Base-by-base conservation (phyloP, 2,797 vertebrate species). In the Threskiornis aethiopicus region DNA sequence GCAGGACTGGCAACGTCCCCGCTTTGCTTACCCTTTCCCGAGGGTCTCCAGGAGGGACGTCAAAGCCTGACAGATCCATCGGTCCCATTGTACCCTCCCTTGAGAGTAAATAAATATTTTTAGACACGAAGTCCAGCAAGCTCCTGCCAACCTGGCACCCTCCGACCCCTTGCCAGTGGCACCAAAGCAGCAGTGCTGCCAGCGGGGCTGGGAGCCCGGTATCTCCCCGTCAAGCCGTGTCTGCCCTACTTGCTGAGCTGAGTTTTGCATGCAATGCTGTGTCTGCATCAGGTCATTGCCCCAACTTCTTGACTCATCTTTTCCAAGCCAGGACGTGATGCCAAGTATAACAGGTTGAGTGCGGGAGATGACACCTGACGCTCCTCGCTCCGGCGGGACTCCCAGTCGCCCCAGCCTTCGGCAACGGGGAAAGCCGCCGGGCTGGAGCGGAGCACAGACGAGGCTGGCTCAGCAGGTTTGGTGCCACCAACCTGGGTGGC, bases 201-300 rank as follows among this genome's bases (percentile, higher is more conserved):
- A 17, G 52, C 0, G 0, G 65, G 44, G 29, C 17, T 17, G 21
- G 73, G 29, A 62, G 33, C 49, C 1, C 1, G 3, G 3, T 16
- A 61, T 52, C 28, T 57, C 24, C 46, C 55, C 1, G 0, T 3
- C 1, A 0, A 52, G 46, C 49, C 0, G 0, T 16, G 35, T 46
- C 73, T 67, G 84, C 37, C 57, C 49, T 21, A 2, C 46, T 7
- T 28, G 37, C 87, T 15, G 64, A 76, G 94, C 67, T 33, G 57
- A 41, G 72, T 59, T 66, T 49, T 66, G 55, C 77, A 21, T 64
- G 81, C 69, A 9, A 0, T 12, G 91, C 59, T 11, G 17, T 20
- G 25, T 37, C 73, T 65, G n/a, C 78, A 57, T 3, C 90, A 46
- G 82, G 66, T 44, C 70, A 55, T 26, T 1, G 37, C 71, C 66